Evolutionary conservation across 2,113 vertebrate genomes (phyloP), one percentile per base, ranked within the genome.

Genomic region (Melanerpes formicivorus): DNA sequence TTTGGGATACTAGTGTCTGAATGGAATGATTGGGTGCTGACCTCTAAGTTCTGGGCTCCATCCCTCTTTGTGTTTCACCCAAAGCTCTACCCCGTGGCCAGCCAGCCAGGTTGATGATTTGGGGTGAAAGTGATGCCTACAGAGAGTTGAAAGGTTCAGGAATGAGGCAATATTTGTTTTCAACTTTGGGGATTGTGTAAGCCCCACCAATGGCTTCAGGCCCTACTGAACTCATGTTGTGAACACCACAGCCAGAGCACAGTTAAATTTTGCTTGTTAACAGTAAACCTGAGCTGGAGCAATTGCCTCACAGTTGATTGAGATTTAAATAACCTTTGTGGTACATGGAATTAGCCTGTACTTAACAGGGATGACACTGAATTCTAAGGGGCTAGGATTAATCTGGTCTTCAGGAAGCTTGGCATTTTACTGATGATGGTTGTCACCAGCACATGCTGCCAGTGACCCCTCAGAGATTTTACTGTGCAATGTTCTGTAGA

Each of bases 151-250:
- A 90, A 93, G 42, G 42, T 80, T 94, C 81, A 83, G 67, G 29
- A 93, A 90, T 59, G 69, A 93, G 42, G 89, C 90, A 90, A 19
- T 76, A 88, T 50, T 15, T 84, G 80, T 91, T 91, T 89, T 84
- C 74, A 63, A 37, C 80, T 80, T 91, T 42, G 5, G 32, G 64
- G 71, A 82, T 84, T 87, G 66, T 48, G 48, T 85, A 93, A 95
- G 25, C 3, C 42, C n/a, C 42, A 60, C 48, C 67, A 76, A 92
- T 22, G 25, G 56, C 72, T 72, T 92, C 75, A 82, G 72, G 81
- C 48, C 37, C 75, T 74, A 18, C 32, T n/a, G 56, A 79, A 55
- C 11, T 64, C 32, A 80, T 40, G 70, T 58, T 77, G 19, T 56
- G 84, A 80, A 30, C 77, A 82, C 84, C 5, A 1, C 37, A 71